These are phyloP conservation scores for Atta colombica DNA, from an alignment of 1,140 invertebrate species.

Conservation along the genomic window DNA sequence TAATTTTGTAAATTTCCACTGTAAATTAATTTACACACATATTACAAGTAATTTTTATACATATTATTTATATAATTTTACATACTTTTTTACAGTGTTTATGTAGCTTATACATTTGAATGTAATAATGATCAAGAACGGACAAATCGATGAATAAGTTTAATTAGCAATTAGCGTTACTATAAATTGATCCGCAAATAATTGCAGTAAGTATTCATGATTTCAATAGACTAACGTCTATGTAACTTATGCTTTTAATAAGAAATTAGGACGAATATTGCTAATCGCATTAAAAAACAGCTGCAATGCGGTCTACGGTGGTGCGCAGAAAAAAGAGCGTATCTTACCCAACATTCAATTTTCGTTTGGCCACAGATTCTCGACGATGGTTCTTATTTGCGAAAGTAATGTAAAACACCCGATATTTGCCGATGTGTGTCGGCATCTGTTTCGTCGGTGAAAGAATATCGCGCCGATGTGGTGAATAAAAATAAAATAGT, in stretches of 20 bases:
- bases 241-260: too few species aligned
- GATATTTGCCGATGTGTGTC: conserved; percentile 44
- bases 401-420: conserved; percentile 35
- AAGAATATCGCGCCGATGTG: conserved; percentile 56
- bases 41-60: too few species aligned
- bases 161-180: neutral
- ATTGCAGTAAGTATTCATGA: neutral
- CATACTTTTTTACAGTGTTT: neutral
- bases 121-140: neutral
- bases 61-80: too few species aligned
- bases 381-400: conserved; percentile 49
- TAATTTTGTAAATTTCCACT: too few species aligned
- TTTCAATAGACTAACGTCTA: too few species aligned
- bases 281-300: conserved; percentile 4
- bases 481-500: conserved; percentile 66
- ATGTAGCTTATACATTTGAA: neutral
- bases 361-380: neutral
- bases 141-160: neutral
- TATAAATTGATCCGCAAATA: neutral
- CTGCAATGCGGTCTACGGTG: neutral
- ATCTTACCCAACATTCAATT: conserved; percentile 48
- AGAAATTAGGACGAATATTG: neutral
- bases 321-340: neutral
- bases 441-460: conserved; percentile 43
- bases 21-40: too few species aligned